A percentile compares a stretch with the other conserved stretches of the same genome.
phyloP scores from a whole-genome alignment of 2,797 vertebrate genomes.

The Lerista edwardsae region DNA sequence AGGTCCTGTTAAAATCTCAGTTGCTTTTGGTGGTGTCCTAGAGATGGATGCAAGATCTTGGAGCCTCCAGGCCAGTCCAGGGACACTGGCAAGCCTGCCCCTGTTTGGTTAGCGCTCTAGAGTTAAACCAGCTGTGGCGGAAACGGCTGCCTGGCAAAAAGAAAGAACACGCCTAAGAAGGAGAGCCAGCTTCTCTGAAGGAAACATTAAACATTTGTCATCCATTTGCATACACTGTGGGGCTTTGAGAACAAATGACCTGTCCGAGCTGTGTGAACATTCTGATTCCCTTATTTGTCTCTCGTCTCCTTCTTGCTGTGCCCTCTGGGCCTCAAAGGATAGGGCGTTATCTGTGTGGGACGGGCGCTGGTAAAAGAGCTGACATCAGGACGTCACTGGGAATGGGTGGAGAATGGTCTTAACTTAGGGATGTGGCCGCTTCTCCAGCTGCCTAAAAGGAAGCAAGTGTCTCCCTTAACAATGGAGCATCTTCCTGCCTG shows the following conservation, averaged over 20 bases:
- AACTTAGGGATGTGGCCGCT: neutral
- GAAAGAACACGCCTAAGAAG: neutral
- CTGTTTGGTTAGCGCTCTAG: neutral
- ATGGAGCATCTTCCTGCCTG: slow-evolving; percentile 17
- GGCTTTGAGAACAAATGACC: neutral
- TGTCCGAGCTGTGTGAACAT: neutral
- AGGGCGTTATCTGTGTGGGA: neutral
- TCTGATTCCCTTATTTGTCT: neutral
- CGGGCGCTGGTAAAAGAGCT: neutral
- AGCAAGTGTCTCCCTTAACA: slow-evolving; percentile 5
- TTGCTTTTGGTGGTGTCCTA: too few species aligned
- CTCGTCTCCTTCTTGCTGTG: neutral
- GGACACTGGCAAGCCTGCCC: too few species aligned
- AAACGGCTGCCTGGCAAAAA: neutral
- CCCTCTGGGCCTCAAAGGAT: neutral
- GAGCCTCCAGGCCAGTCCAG: too few species aligned
- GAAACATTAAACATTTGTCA: neutral
- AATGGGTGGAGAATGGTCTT: neutral
- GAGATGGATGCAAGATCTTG: too few species aligned
- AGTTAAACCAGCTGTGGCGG: neutral
- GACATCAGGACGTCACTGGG: neutral
- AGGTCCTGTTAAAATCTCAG: too few species aligned
- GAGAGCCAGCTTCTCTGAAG: neutral
- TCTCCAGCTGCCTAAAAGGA: slow-evolving; percentile 7
- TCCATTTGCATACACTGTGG: neutral